phyloP scores from a whole-genome alignment of 2,113 vertebrate species.

The Lontra canadensis region DNA sequence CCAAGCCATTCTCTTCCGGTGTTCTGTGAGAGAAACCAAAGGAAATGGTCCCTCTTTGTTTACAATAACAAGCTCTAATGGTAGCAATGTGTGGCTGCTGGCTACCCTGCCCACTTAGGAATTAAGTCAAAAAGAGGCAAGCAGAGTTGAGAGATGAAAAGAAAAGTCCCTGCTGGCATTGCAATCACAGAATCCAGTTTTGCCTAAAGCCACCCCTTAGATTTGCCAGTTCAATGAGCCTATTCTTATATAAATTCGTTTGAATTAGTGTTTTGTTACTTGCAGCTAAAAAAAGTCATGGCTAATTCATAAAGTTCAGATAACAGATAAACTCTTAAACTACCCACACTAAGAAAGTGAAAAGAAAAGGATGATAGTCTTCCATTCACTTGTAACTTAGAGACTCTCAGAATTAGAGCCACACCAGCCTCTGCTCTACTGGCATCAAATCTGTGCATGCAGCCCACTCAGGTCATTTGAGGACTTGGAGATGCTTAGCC shows the following conservation, averaged over 20 bases:
- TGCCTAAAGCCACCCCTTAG: background rate
- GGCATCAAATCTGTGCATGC: background rate
- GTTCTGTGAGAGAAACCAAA: background rate
- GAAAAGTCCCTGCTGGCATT: background rate
- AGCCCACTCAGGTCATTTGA: background rate
- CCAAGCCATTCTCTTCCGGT: background rate
- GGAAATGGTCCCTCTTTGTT: background rate
- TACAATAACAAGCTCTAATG: background rate
- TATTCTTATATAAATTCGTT: slow-evolving; percentile 31
- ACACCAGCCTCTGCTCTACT: background rate
- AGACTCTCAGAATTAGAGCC: background rate
- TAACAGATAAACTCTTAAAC: slow-evolving; percentile 30
- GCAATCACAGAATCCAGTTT: background rate
- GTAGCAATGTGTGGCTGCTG: background rate
- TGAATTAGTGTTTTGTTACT: slow-evolving; percentile 40
- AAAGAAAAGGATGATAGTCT: slow-evolving; percentile 5
- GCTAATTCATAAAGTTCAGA: slow-evolving; percentile 38
- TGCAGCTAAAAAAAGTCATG: slow-evolving; percentile 32
- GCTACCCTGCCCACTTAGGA: background rate
- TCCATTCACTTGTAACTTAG: background rate
- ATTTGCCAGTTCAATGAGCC: background rate
- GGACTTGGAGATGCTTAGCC: background rate
- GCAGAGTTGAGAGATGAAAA: background rate
- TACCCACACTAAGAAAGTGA: background rate
- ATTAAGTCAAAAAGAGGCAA: background rate